phyloP scores from a whole-genome alignment of 2,113 vertebrate species.

The Fulica atra region DNA sequence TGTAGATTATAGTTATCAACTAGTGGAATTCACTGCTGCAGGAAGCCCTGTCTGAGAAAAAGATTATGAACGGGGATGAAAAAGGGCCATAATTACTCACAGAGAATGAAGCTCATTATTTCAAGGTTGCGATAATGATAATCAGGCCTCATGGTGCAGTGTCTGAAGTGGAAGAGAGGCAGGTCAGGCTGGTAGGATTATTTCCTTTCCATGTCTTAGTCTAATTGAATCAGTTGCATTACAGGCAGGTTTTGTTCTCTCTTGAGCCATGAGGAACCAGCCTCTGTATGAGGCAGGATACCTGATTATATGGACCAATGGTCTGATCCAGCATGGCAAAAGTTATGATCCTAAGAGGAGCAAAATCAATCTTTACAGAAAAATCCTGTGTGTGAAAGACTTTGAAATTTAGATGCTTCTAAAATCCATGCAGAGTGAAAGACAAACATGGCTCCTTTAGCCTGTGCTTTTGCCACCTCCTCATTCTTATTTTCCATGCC shows the following conservation, averaged over 20 bases:
- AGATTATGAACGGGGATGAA: not conserved
- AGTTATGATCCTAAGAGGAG: slow-evolving; percentile 5
- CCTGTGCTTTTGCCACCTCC: slow-evolving; percentile 7
- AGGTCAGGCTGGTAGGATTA: not conserved
- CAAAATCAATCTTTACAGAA: slow-evolving; percentile 11
- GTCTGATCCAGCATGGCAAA: slow-evolving; percentile 19
- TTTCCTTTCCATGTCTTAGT: not conserved
- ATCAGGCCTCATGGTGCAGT: not conserved
- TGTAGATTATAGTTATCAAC: not conserved
- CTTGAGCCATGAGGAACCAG: not conserved
- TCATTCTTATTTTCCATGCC: slow-evolving; percentile 15
- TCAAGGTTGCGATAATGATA: not conserved
- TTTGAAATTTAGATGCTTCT: slow-evolving; percentile 36
- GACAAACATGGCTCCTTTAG: slow-evolving; percentile 7
- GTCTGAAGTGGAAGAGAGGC: not conserved
- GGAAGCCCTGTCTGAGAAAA: not conserved
- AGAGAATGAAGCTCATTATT: not conserved
- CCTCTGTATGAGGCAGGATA: not conserved
- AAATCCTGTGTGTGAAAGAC: slow-evolving; percentile 9
- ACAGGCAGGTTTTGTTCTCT: slow-evolving; percentile 4
- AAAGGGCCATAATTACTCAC: not conserved
- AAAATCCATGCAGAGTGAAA: slow-evolving; percentile 38
- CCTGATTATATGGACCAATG: slow-evolving; percentile 30
- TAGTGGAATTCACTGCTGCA: not conserved
- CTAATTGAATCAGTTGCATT: not conserved